Evolutionary conservation across 2,113 vertebrate genomes (phyloP).

Genomic region (Geothlypis trichas): DNA sequence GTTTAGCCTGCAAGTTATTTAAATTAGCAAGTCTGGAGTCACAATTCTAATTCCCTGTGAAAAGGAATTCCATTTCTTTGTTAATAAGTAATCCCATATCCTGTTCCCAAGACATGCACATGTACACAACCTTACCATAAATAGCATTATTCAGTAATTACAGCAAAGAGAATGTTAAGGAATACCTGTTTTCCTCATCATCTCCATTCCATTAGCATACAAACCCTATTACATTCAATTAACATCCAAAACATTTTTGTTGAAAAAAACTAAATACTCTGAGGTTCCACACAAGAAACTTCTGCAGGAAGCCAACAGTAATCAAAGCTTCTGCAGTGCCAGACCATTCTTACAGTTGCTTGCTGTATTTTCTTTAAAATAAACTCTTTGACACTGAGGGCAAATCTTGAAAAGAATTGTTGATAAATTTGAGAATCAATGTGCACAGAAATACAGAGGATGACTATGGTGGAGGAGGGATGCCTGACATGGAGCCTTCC

Average conservation of each 20-base stretch:
- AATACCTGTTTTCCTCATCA: neutral
- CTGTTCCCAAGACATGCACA: neutral
- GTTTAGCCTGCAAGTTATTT: constrained; percentile 5
- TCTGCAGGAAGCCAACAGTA: neutral
- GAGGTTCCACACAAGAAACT: neutral
- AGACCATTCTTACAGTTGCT: neutral
- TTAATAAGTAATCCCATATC: neutral
- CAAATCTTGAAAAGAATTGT: neutral
- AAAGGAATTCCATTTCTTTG: constrained; percentile 34
- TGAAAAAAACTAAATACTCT: neutral
- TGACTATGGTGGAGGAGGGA: neutral
- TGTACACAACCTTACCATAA: neutral
- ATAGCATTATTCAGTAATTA: constrained; percentile 1
- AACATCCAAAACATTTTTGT: neutral
- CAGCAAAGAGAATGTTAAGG: neutral
- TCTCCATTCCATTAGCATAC: neutral
- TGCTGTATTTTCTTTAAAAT: neutral
- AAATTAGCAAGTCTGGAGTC: constrained; percentile 25
- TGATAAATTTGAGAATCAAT: neutral
- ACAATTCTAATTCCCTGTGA: constrained; percentile 11
- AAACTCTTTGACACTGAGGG: neutral
- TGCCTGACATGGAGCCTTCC: neutral
- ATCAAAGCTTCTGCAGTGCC: neutral
- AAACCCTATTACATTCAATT: neutral
- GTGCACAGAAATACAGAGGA: neutral